Base-by-base conservation (phyloP, 2,888 invertebrate genomes). In the Hyposoter didymator region DNA sequence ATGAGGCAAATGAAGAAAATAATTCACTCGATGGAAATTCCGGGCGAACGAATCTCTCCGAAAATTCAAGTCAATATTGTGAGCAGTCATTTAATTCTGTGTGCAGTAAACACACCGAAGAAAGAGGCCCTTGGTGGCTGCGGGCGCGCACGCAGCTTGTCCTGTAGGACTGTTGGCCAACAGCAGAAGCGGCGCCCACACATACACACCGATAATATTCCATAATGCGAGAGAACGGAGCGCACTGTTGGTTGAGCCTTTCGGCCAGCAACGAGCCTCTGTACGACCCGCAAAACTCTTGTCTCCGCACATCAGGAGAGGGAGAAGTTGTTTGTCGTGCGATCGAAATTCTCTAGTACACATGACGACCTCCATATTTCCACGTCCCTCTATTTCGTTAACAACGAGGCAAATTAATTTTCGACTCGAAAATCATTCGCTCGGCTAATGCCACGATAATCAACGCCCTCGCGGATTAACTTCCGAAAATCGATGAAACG, bases 301-400 rank as follows among this genome's bases (percentile, higher is more conserved):
- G 72, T 39, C 49, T 32, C 19, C n/a, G 10, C n/a, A n/a, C n/a
- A n/a, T n/a, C n/a, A 7, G 52, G 19, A 12, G n/a, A 8, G n/a
- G 22, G 49, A 19, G 28, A 28, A 6, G 80, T 28, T 45, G 45
- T 76, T 84, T 72, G 76, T 66, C 78, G 79, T 49, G 52, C 78
- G 82, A 87, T 84, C 84, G 84, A 87, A 88, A 84, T 84, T 89
- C 79, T 70, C 79, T 81, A 69, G 52, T 79, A 83, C 59, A 49
- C 49, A 10, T 39, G 35, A 32, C 39, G 6, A 35, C 32, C 4
- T 10, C 52, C 55, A 35, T 55, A 19, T 55, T 22, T 17, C 14
- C 28, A 28, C 62, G 10, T 19, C 28, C 10, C 32, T 52, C 55
- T 43, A 10, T 52, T 32, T 43, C 64, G 32, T 52, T 19, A 32